Evolutionary conservation across 2,888 invertebrate genomes (phyloP).

Genomic region (Tinea pellionella): DNA sequence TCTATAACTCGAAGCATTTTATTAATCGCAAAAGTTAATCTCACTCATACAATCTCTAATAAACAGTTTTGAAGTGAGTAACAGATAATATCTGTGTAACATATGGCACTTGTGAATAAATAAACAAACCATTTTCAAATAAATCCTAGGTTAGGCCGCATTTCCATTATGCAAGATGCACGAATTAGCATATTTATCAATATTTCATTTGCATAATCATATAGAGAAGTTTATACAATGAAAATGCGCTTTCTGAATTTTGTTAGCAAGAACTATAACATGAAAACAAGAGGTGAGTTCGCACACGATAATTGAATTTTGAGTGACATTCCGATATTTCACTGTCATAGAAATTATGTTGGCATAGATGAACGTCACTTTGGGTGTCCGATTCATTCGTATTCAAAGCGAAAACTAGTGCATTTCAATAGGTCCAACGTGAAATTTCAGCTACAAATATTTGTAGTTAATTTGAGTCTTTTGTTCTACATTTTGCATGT

Average conservation of each 20-base stretch:
- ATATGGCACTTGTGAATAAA: not conserved
- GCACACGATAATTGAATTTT: conserved; percentile 12
- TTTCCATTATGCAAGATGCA: not conserved
- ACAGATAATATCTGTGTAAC: not conserved
- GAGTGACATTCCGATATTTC: conserved; percentile 5
- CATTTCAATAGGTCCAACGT: not conserved
- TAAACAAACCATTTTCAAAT: not conserved
- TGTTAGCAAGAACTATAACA: not conserved
- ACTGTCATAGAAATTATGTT: not conserved
- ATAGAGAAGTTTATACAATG: not conserved
- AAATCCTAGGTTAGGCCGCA: not conserved
- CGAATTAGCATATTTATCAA: too few relatives aligned
- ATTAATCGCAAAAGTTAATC: too few relatives aligned
- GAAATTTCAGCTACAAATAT: too few relatives aligned
- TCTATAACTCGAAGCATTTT: too few relatives aligned
- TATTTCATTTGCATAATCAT: too few relatives aligned
- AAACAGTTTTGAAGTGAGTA: not conserved
- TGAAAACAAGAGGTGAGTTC: not conserved
- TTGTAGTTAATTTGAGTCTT: too few relatives aligned
- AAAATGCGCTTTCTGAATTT: not conserved
- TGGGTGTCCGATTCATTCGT: not conserved
- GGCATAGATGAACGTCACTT: not conserved
- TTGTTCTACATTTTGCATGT: too few relatives aligned
- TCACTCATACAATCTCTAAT: too few relatives aligned
- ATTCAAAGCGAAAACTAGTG: not conserved